These are phyloP conservation scores for Clupea harengus DNA, from an alignment of 2,113 vertebrate species.

Conservation along the genomic window DNA sequence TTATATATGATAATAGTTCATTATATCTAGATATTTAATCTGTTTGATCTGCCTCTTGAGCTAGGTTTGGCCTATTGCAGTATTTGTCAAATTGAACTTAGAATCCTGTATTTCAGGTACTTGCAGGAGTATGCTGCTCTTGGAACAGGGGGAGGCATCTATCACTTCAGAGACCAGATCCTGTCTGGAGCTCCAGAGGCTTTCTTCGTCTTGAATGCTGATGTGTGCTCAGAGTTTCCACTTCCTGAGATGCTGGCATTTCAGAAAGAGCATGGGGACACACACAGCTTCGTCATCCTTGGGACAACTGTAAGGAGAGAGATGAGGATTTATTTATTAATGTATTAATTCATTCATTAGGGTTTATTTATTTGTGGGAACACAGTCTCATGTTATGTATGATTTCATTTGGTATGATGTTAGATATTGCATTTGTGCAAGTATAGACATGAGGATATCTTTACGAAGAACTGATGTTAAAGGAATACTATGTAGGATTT, in stretches of 20 bases:
- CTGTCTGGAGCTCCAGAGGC: constrained; percentile 86
- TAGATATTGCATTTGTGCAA: too few relatives aligned
- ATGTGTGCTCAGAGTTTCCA: constrained; percentile 93
- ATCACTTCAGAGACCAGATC: constrained; percentile 98
- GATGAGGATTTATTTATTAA: background rate
- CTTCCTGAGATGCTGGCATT: constrained; percentile 87
- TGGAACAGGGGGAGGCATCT: constrained; percentile 94
- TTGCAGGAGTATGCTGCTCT: constrained; percentile 92
- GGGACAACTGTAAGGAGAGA: constrained; percentile 84
- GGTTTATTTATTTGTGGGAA: too few relatives aligned
- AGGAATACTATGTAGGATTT: too few relatives aligned
- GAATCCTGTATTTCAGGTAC: constrained; percentile 70
- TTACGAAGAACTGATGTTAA: too few relatives aligned
- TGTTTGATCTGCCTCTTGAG: background rate
- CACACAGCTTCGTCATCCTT: constrained; percentile 86
- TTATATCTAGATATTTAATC: too few relatives aligned
- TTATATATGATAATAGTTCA: too few relatives aligned
- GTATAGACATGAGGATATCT: too few relatives aligned
- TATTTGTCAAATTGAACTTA: background rate
- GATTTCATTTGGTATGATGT: too few relatives aligned
- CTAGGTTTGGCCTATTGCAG: background rate
- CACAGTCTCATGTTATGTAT: too few relatives aligned
- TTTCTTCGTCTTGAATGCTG: constrained; percentile 95
- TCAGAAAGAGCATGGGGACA: constrained; percentile 74
- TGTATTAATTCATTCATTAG: too few relatives aligned